Evolutionary conservation across 2,888 invertebrate species (phyloP).

Genomic region (Lissonota sp.): DNA sequence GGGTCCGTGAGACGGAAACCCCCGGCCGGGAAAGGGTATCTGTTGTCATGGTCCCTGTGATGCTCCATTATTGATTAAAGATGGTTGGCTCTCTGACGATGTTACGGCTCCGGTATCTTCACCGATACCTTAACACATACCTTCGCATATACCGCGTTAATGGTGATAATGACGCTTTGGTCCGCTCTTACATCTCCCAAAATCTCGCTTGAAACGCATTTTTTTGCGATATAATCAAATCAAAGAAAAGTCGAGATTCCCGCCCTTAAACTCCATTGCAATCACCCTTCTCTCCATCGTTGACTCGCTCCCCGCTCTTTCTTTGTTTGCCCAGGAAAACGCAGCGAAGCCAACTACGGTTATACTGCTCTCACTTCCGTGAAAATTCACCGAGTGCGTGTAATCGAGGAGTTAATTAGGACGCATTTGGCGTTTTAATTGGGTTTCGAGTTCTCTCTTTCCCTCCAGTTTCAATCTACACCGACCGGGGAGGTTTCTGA

Average conservation of each 20-base stretch:
- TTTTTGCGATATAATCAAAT: slow-evolving; percentile 5
- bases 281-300: slow-evolving; percentile 63
- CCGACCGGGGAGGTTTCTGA: background rate
- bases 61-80: slow-evolving; percentile 84
- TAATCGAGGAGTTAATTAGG: slow-evolving; percentile 83
- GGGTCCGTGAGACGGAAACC: slow-evolving; percentile 78
- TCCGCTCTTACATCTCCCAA: slow-evolving; percentile 9
- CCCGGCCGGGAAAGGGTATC: slow-evolving; percentile 79
- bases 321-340: slow-evolving; percentile 79
- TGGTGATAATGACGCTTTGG: slow-evolving; percentile 6
- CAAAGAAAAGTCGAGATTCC: background rate
- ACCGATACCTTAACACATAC: background rate
- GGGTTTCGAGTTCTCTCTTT: slow-evolving; percentile 66
- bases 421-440: slow-evolving; percentile 81
- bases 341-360: slow-evolving; percentile 69
- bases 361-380: background rate
- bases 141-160: background rate
- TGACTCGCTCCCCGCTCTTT: slow-evolving; percentile 48
- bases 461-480: background rate
- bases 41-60: slow-evolving; percentile 84
- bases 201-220: background rate
- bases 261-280: slow-evolving; percentile 26
- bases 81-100: slow-evolving; percentile 77
- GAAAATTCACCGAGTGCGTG: slow-evolving; percentile 64
- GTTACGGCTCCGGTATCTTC: slow-evolving; percentile 34